These are phyloP conservation scores for Alca torda DNA, from an alignment of 2,797 vertebrate genomes.

Conservation along the genomic window DNA sequence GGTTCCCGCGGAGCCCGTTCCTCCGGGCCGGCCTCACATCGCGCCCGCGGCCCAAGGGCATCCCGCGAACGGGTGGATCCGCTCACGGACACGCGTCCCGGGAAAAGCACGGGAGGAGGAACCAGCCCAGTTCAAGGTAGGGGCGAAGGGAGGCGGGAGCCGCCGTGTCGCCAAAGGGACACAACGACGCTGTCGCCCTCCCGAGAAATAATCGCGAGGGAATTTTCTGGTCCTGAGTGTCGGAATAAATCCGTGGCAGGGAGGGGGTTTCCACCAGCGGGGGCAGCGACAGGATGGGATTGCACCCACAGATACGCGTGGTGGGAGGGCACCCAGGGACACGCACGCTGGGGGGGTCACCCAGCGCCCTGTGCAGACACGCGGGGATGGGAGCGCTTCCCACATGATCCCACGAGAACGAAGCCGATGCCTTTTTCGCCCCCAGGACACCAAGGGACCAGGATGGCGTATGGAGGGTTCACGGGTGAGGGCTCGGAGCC, in stretches of 20 bases:
- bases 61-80: not conserved
- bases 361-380: not conserved
- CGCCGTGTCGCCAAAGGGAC: not conserved
- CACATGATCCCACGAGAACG: accelerated
- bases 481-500: not conserved
- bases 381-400: not conserved
- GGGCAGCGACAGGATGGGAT: not conserved
- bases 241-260: not conserved
- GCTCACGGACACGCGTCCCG: not conserved
- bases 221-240: not conserved
- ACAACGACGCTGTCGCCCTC: not conserved
- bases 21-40: not conserved
- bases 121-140: accelerated
- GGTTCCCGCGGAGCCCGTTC: not conserved
- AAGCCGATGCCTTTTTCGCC: accelerated
- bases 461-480: not conserved
- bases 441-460: accelerated
- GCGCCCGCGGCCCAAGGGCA: not conserved
- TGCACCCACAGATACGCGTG: not conserved
- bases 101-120: not conserved
- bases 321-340: not conserved
- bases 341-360: not conserved
- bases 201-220: not conserved
- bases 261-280: not conserved
- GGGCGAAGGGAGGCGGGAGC: not conserved